Base-by-base conservation (phyloP, 2,113 vertebrate genomes). In the Pogona vitticeps region DNA sequence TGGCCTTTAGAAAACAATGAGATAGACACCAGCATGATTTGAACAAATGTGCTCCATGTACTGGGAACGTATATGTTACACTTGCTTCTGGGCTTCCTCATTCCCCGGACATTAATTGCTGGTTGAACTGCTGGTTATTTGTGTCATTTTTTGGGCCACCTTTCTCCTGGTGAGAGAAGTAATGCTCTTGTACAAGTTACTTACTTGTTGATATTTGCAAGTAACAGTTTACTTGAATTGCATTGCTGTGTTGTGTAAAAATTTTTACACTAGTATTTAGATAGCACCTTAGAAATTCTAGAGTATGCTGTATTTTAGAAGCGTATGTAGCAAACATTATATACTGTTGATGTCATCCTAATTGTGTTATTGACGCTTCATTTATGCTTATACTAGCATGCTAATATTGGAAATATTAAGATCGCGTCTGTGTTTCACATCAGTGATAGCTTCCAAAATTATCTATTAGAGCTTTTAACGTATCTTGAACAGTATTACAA, bases 341-440 rank as follows among this genome's bases (percentile, higher is more conserved):
- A 90, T 94, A 94, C 91, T 96, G 96, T 95, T 95, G 96, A 96
- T 96, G 95, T 94, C 90, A 90, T 94, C 95, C 96, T 97, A 96
- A 97, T 96, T 97, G 95, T 96, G 94, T 96, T 97, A 96, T 96
- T 96, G 96, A 97, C 95, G 95, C 94, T 92, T 93, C 94, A 91
- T 95, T 95, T 96, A 95, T 95, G 95, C 95, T 96, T 96, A 94
- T 94, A 95, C 93, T 93, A 94, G 94, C 94, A 90, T 94, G 94
- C 93, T 95, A 96, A 96, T 96, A 95, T 95, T 95, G 94, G 93
- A 93, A 88, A 72, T 94, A 94, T 80, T 94, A 95, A 96, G 94
- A 93, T 88, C 94, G 80, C 88, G 92, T 93, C 89, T 94, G 91
- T 95, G 95, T 95, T 78, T 95, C 93, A 91, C 88, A 91, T 94